These are phyloP conservation scores for Nesospiza acunhae DNA, from an alignment of 2,113 vertebrate genomes.

Conservation along the genomic window DNA sequence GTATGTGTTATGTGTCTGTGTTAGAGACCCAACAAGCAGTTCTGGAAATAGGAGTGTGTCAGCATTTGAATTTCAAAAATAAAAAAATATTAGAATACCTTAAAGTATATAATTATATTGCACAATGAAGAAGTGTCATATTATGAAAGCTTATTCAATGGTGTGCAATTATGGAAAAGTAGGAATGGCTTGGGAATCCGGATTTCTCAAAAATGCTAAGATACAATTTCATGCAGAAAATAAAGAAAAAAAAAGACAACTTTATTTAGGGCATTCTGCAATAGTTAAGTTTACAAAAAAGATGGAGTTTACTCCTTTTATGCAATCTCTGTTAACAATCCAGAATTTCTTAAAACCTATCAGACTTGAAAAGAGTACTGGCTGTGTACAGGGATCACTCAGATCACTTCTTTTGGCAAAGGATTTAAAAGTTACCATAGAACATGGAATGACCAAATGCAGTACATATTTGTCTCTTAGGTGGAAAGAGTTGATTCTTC, in stretches of 20 bases:
- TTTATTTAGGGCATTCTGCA: neutral
- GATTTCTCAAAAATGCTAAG: neutral
- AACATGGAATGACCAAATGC: neutral
- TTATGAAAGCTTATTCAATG: neutral
- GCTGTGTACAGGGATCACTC: neutral
- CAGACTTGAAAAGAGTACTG: neutral
- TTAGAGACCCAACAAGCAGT: neutral
- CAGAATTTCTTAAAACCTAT: neutral
- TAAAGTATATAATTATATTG: neutral
- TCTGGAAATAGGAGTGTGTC: neutral
- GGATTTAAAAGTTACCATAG: neutral
- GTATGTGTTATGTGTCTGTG: neutral
- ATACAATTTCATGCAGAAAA: neutral
- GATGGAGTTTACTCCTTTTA: accelerated
- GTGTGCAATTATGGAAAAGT: neutral
- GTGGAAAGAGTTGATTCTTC: neutral
- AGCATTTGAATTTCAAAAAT: neutral
- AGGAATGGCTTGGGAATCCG: neutral
- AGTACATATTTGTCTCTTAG: neutral
- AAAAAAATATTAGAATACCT: neutral
- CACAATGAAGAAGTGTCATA: neutral
- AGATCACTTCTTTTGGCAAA: neutral
- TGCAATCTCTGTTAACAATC: neutral
- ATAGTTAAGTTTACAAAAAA: neutral
- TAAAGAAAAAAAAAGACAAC: neutral